Percentiles rank a stretch among this genome's conserved stretches.
Conservation (phyloP, 1,140 invertebrate species). For the Mylabris phalerata region DNA sequence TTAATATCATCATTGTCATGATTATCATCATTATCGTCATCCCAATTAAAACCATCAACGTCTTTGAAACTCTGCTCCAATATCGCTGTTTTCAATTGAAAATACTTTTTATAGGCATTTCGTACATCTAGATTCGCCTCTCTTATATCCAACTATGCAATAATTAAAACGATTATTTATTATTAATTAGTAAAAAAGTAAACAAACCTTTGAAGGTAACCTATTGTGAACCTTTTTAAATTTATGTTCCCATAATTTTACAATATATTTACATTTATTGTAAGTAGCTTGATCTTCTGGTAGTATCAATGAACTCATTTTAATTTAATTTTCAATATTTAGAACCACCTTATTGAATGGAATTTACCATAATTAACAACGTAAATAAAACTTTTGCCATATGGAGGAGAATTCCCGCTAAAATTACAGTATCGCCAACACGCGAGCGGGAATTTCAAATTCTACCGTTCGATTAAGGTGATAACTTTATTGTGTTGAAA, state of each 20-base stretch:
- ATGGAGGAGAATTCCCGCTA: too few relatives aligned
- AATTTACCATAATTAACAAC: too few relatives aligned
- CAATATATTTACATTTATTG: constrained; percentile 55
- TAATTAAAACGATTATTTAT: constrained; percentile 7
- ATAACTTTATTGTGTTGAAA: too few relatives aligned
- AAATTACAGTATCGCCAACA: too few relatives aligned
- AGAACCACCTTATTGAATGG: too few relatives aligned
- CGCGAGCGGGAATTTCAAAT: too few relatives aligned
- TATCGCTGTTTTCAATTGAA: constrained; percentile 64
- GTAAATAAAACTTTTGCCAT: too few relatives aligned
- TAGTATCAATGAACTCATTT: too few relatives aligned
- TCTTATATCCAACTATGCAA: constrained; percentile 63
- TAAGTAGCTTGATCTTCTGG: constrained; percentile 25
- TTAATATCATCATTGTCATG: constrained; percentile 10
- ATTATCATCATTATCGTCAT: constrained; percentile 33
- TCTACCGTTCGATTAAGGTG: too few relatives aligned
- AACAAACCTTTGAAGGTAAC: constrained; percentile 58
- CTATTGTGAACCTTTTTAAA: constrained; percentile 62
- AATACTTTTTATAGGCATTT: constrained; percentile 74
- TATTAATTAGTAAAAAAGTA: constrained; percentile 35
- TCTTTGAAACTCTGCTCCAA: constrained; percentile 62
- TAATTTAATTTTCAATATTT: too few relatives aligned
- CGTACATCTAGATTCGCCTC: constrained; percentile 62
- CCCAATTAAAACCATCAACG: constrained; percentile 36
- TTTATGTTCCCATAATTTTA: constrained; percentile 72